Evolutionary conservation across 2,888 invertebrate species (phyloP).

Genomic region (Charanyca ferruginea): DNA sequence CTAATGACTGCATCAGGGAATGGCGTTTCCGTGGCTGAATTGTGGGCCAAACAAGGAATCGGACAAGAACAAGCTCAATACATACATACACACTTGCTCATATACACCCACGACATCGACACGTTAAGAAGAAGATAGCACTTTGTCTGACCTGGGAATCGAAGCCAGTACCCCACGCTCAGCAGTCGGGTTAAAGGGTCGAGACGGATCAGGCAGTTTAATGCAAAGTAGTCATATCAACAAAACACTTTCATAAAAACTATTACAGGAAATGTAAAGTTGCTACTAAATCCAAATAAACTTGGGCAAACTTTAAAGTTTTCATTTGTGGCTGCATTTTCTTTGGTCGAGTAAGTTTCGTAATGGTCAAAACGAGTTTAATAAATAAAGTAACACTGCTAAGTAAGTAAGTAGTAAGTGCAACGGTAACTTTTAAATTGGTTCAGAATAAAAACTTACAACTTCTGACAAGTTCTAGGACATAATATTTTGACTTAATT

Average conservation of each 20-base stretch:
- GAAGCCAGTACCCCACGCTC: too few relatives aligned
- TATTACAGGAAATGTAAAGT: slow-evolving; percentile 24
- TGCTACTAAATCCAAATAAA: slow-evolving; percentile 46
- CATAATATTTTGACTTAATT: slow-evolving; percentile 46
- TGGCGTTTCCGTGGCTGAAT: too few relatives aligned
- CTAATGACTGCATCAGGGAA: too few relatives aligned
- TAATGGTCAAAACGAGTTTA: slow-evolving; percentile 53
- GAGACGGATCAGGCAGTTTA: too few relatives aligned
- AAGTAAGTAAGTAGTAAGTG: slow-evolving; percentile 37
- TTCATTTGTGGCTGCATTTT: slow-evolving; percentile 44
- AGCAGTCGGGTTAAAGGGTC: too few relatives aligned
- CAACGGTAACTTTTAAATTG: slow-evolving; percentile 54
- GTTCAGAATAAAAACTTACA: slow-evolving; percentile 49
- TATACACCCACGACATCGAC: too few relatives aligned
- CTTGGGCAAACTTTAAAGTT: slow-evolving; percentile 40
- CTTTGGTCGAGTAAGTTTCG: slow-evolving; percentile 37
- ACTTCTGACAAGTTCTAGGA: slow-evolving; percentile 42
- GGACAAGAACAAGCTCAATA: too few relatives aligned
- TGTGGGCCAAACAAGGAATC: too few relatives aligned
- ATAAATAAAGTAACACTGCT: slow-evolving; percentile 53
- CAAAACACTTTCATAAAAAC: slow-evolving; percentile 15
- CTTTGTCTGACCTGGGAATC: too few relatives aligned
- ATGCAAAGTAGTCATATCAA: background rate
- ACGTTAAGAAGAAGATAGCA: too few relatives aligned
- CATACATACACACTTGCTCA: too few relatives aligned